Base-by-base conservation (phyloP, 2,113 vertebrate species). In the Poeciliopsis occidentalis region DNA sequence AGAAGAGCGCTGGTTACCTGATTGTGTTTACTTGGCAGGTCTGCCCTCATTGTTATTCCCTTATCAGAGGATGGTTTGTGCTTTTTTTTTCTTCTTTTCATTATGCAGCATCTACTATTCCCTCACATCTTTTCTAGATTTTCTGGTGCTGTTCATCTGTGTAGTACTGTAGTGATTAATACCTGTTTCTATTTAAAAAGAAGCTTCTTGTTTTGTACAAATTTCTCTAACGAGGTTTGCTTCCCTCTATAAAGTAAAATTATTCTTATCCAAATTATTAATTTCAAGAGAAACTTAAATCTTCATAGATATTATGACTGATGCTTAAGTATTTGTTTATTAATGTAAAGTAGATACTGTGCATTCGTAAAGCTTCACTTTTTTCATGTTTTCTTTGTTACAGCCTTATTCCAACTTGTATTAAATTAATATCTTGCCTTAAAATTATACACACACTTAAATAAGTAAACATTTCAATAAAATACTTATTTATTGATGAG, bases 11-110 rank as follows among this genome's bases (percentile, higher is more conserved):
- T 84, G 78, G 37, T 75, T 81, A 73, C 65, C 71, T 79, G 72
- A 82, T 76, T 78, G 69, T 79, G 47, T 67, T 69, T 29, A 57
- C 63, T 64, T 85, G 75, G 66, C 60, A 74, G 64, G 75, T 80
- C 47, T 57, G 41, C 69, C 34, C 60, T 57, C 60, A 66, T 77
- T 75, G 61, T 73, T 30, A 81, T 78, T 54, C 47, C 67, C 51
- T 27, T 3, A 62, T 30, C 57, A 24, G 31, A 61, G 10, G 4
- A 60, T 69, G 34, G 76, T 81, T 57, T 12, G 11, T 3, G 61
- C 34, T 37, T 34, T 73, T 64, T 34, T 68, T 79, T 17, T 64
- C 8, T 15, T 26, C 8, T 15, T 26, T 72, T 29, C 29, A 75
- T 80, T 74, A 51, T 39, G 3, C 31, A 62, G 17, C 22, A 71